Evolutionary conservation across 2,113 vertebrate species (phyloP).

Genomic region (Maylandia zebra): DNA sequence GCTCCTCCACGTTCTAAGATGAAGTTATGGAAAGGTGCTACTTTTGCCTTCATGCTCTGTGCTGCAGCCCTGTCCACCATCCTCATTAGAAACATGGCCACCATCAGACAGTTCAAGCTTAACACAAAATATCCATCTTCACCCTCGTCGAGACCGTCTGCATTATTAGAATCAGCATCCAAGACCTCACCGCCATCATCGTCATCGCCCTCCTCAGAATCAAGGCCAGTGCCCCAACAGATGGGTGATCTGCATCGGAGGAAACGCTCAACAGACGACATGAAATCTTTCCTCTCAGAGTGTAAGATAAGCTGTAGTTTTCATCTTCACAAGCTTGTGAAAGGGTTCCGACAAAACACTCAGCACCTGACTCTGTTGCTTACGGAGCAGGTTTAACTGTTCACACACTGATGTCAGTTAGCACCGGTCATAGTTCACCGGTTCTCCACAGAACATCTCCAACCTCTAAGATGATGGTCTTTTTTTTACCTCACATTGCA

Average conservation of each 20-base stretch:
- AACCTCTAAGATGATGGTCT: neutral
- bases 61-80: slow-evolving; percentile 78
- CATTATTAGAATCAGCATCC: neutral
- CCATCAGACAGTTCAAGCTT: slow-evolving; percentile 29
- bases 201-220: neutral
- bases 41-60: slow-evolving; percentile 83
- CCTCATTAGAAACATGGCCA: slow-evolving; percentile 76
- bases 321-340: neutral
- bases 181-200: neutral
- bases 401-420: slow-evolving; percentile 18
- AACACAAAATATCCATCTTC: slow-evolving; percentile 21
- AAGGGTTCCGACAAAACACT: neutral
- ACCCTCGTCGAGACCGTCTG: neutral
- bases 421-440: slow-evolving; percentile 23
- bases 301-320: slow-evolving; percentile 63
- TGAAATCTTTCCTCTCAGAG: slow-evolving; percentile 68
- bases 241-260: slow-evolving; percentile 38
- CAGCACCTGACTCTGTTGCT: neutral
- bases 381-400: slow-evolving; percentile 6
- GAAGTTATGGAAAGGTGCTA: slow-evolving; percentile 92
- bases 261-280: slow-evolving; percentile 53
- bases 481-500: neutral
- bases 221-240: neutral
- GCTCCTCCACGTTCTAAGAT: slow-evolving; percentile 87
- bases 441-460: neutral